Evolutionary conservation across 2,888 invertebrate species (phyloP).

Genomic region (Tanytarsus gracilentus): DNA sequence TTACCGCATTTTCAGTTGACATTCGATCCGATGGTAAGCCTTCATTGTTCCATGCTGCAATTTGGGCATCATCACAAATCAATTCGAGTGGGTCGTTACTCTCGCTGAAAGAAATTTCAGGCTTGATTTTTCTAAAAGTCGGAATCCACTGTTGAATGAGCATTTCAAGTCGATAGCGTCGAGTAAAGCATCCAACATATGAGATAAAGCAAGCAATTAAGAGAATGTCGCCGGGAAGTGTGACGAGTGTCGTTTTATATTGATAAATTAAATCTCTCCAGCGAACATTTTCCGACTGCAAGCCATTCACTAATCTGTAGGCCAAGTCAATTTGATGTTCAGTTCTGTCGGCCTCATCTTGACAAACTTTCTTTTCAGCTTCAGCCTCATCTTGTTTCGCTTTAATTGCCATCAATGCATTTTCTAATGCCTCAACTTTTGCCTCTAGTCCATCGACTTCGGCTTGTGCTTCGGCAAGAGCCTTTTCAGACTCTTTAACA

Average conservation of each 20-base stretch:
- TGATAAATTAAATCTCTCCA: conserved; percentile 68
- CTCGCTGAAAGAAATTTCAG: conserved; percentile 83
- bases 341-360: conserved; percentile 90
- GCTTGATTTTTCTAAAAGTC: conserved; percentile 39
- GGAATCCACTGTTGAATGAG: conserved; percentile 71
- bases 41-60: conserved; percentile 95
- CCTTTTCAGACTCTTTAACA: conserved; percentile 73
- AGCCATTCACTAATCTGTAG: conserved; percentile 85
- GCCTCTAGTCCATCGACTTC: conserved; percentile 69
- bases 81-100: conserved; percentile 77
- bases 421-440: conserved; percentile 60
- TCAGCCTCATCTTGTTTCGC: conserved; percentile 88
- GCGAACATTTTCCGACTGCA: conserved; percentile 91
- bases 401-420: conserved; percentile 63
- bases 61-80: conserved; percentile 86
- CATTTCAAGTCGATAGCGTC: conserved; percentile 79
- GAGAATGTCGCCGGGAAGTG: conserved; percentile 89
- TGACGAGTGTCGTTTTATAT: conserved; percentile 82
- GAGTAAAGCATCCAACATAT: conserved; percentile 90
- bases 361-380: conserved; percentile 79
- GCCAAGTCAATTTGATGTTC: conserved; percentile 86
- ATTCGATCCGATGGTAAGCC: conserved; percentile 91
- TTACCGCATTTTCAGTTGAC: conserved; percentile 96
- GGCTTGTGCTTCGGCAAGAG: conserved; percentile 70
- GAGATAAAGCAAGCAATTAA: conserved; percentile 92